These are phyloP conservation scores for Ichneumon xanthorius DNA, from an alignment of 2,888 invertebrate genomes.

Conservation along the genomic window DNA sequence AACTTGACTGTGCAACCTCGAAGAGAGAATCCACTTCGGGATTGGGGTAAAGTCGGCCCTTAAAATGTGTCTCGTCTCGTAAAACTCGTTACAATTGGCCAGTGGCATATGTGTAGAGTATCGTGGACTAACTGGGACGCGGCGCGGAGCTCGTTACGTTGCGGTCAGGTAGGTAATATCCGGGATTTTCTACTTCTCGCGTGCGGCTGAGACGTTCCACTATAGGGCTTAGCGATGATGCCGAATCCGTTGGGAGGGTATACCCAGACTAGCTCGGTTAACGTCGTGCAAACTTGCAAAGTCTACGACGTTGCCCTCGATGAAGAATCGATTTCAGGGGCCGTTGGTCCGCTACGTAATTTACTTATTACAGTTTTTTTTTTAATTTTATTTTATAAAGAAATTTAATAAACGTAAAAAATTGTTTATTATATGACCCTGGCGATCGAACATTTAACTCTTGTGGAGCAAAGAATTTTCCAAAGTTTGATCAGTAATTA, in stretches of 20 bases:
- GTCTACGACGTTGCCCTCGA: conserved; percentile 61
- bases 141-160: conserved; percentile 61
- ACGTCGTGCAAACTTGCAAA: conserved; percentile 62
- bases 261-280: conserved; percentile 50
- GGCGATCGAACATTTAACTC: too few species aligned
- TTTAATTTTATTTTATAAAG: too few species aligned
- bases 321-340: conserved; percentile 62
- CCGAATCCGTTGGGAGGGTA: neutral
- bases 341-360: conserved; percentile 56
- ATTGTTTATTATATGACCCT: too few species aligned
- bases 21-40: neutral
- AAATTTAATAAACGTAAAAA: too few species aligned
- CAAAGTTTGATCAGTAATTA: too few species aligned
- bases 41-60: conserved; percentile 23
- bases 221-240: neutral
- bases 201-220: conserved; percentile 54
- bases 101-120: conserved; percentile 22
- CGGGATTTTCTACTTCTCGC: conserved; percentile 67
- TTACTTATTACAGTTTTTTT: too few species aligned
- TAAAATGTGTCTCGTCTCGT: conserved; percentile 36
- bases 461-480: too few species aligned
- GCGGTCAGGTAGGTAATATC: conserved; percentile 65
- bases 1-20: neutral
- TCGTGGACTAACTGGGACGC: conserved; percentile 61
- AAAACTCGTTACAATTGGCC: conserved; percentile 30